Evolutionary conservation across 2,888 invertebrate genomes (phyloP), one percentile per base, ranked within the genome.

Genomic region (Ceraclea dissimilis): DNA sequence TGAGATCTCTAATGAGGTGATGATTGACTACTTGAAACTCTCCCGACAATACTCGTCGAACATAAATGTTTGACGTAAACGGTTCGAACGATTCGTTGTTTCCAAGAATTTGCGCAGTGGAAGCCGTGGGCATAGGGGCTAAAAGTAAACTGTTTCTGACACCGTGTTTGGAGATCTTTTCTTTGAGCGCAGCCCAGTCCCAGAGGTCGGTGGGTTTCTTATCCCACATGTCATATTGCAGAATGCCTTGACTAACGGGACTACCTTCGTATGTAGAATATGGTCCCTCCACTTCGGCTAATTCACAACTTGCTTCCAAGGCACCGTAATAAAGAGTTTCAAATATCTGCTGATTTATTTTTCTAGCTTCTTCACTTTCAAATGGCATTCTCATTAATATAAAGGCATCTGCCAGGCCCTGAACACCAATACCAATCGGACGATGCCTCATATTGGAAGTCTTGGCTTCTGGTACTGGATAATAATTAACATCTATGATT

Each of bases 51-150:
- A 99, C 98, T 51, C 96, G 79, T 63, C 98, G 79, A 18, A 90
- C 87, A 72, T 98, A 99, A 65, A 99, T 93, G 69, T 99, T 99
- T 33, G 93, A 95, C 0, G 97, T 98, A 71, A 97, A 99, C 0
- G 99, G 93, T 72, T 99, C 99, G 67, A 97, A 90, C 0, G 96
- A 93, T 72, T 99, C 98, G 70, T 98, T 99, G 70, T 99, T 99
- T 17, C 99, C 99, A 47, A 99, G 82, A 67, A 99, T 99, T 75
- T 99, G 98, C 2, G 99, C 98, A 0, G 98, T 99, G 1, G 97
- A 96, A 8, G 98, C 97, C 4, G 98, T 99, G 0, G 98, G 98
- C 98, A 99, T 99, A 0, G 97, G 97, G 0, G 98, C 97, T 61
- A 98, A 65, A 18, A 99, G 76, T 22, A 97, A 76, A 2, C 96